Percentiles rank a stretch among this genome's conserved stretches.
Conservation (phyloP, 1,140 invertebrate genomes). For the Carcinoscorpius rotundicauda region DNA sequence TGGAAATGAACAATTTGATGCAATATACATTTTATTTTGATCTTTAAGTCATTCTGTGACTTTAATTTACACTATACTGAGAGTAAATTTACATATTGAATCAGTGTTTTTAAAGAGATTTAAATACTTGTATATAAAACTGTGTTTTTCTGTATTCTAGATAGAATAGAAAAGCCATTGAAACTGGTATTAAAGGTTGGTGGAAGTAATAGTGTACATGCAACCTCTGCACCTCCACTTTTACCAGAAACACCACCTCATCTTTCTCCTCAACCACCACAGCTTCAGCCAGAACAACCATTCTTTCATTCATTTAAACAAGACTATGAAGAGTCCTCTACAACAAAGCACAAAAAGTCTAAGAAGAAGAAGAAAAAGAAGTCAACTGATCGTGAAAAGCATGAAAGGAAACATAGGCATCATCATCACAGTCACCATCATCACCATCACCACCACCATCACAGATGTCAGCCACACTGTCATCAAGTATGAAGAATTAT, state of each 20-base stretch:
- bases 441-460: conserved; percentile 39
- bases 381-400: conserved; percentile 45
- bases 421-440: conserved; percentile 46
- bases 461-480: conserved; percentile 4
- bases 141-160: conserved; percentile 5
- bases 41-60: too few relatives aligned
- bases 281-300: neutral
- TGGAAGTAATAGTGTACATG: conserved; percentile 32
- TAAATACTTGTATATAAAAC: too few relatives aligned
- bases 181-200: conserved; percentile 73
- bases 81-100: too few relatives aligned
- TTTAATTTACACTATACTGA: too few relatives aligned
- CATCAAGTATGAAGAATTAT: neutral
- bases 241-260: conserved; percentile 3
- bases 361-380: conserved; percentile 64
- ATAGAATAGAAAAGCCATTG: conserved; percentile 38
- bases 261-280: conserved; percentile 9
- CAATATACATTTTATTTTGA: too few relatives aligned
- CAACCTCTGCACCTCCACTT: conserved; percentile 6
- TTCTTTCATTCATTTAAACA: neutral
- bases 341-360: conserved; percentile 25
- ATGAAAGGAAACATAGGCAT: conserved; percentile 46
- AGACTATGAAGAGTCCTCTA: neutral
- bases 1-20: too few relatives aligned
- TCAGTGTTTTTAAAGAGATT: too few relatives aligned